Conservation (phyloP, 2,888 invertebrate species). For the Orchesellides sinensis region DNA sequence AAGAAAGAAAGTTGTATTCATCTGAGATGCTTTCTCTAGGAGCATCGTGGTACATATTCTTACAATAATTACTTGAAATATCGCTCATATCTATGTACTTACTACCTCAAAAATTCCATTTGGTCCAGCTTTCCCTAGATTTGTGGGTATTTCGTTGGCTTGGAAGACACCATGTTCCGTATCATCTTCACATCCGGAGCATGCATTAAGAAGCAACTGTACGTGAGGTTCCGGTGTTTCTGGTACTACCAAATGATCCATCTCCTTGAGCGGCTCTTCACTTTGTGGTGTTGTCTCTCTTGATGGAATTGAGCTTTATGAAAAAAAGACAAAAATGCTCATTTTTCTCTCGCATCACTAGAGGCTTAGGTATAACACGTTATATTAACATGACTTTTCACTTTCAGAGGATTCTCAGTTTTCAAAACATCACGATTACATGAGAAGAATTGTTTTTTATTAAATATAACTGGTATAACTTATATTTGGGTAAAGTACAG, state of each 20-base stretch:
- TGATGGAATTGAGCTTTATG: conserved; percentile 71
- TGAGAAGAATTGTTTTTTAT: neutral
- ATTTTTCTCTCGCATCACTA: neutral
- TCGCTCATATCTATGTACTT: no score
- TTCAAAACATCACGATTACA: conserved; percentile 22
- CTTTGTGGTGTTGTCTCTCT: conserved; percentile 63
- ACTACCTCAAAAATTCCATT: conserved; percentile 72
- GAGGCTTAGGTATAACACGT: neutral
- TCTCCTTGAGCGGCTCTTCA: conserved; percentile 59
- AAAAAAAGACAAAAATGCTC: neutral
- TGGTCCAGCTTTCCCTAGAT: conserved; percentile 39
- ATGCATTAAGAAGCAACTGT: conserved; percentile 63
- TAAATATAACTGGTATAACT: neutral
- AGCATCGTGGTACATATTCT: neutral
- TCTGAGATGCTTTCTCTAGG: neutral
- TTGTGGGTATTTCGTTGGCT: conserved; percentile 62
- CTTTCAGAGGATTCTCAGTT: conserved; percentile 25
- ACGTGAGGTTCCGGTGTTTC: conserved; percentile 56
- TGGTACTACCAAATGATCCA: conserved; percentile 67
- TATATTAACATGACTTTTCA: conserved; percentile 47
- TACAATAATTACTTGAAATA: no score
- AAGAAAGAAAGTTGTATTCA: neutral
- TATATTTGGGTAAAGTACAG: no score
- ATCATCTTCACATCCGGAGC: conserved; percentile 53
- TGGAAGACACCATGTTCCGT: conserved; percentile 63